Evolutionary conservation across 2,113 vertebrate genomes (phyloP).

Genomic region (Poeciliopsis prolifica): DNA sequence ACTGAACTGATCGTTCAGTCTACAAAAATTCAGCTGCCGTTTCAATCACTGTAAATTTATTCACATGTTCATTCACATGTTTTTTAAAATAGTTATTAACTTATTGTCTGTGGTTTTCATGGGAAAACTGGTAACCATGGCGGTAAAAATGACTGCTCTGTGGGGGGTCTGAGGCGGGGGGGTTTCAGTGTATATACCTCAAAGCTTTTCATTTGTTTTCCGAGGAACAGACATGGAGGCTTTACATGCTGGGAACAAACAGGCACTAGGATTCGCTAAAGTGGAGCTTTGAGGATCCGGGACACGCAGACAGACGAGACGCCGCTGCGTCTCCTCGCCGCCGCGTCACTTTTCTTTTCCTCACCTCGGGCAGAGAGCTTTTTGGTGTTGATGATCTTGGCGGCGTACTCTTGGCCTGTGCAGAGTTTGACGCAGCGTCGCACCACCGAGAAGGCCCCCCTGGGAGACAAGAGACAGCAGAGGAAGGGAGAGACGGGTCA

Average conservation of each 20-base stretch:
- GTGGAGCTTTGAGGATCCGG: constrained; percentile 44
- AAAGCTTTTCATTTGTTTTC: constrained; percentile 7
- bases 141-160: too few relatives aligned
- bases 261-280: constrained; percentile 60
- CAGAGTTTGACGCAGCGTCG: constrained; percentile 95
- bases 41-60: too few relatives aligned
- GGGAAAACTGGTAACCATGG: too few relatives aligned
- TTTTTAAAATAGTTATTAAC: too few relatives aligned
- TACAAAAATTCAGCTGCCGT: too few relatives aligned
- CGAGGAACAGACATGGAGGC: constrained; percentile 47
- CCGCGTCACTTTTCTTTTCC: constrained; percentile 16
- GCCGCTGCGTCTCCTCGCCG: constrained; percentile 9
- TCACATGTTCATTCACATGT: too few relatives aligned
- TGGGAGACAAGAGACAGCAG: constrained; percentile 68
- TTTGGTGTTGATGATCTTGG: constrained; percentile 99
- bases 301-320: constrained; percentile 31
- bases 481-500: constrained; percentile 35
- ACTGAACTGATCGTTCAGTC: too few relatives aligned
- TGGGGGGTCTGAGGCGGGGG: too few relatives aligned
- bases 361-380: constrained; percentile 96
- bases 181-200: too few relatives aligned
- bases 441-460: constrained; percentile 96
- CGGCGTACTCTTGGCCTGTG: constrained; percentile 92
- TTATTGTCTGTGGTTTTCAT: too few relatives aligned
- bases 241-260: constrained; percentile 55